Percentiles rank a stretch among this genome's conserved stretches.
Evolutionary conservation across 2,797 vertebrate species (phyloP).

Genomic region (Falco novaeseelandiae): DNA sequence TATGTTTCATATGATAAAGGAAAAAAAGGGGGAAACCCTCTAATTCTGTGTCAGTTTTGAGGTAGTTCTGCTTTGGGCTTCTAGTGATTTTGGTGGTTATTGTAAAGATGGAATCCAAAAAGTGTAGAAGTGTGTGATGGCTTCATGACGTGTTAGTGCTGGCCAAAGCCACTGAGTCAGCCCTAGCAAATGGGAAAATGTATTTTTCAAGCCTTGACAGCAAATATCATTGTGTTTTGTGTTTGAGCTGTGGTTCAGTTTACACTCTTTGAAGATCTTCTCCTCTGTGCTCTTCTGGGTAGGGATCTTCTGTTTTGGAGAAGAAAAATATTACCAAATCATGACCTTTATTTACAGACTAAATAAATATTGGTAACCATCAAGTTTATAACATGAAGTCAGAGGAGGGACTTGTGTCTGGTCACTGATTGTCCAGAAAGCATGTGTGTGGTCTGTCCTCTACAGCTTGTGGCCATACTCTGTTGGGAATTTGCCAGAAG

Average conservation of each 20-base stretch:
- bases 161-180: neutral
- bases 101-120: neutral
- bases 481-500: neutral
- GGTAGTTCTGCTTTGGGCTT: neutral
- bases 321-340: neutral
- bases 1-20: neutral
- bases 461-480: neutral
- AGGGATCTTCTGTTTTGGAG: neutral
- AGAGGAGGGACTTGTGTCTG: neutral
- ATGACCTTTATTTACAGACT: neutral
- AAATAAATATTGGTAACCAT: neutral
- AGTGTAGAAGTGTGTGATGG: neutral
- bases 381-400: neutral
- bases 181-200: neutral
- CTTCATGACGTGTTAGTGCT: rapidly evolving
- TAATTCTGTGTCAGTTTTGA: neutral
- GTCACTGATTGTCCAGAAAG: neutral
- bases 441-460: neutral
- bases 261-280: neutral
- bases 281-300: neutral
- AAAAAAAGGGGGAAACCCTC: neutral
- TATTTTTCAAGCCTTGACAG: neutral
- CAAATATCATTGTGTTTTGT: neutral
- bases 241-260: neutral
- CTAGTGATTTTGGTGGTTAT: neutral